Evolutionary conservation across 2,888 invertebrate species (phyloP).

Genomic region (Bembecia ichneumoniformis): DNA sequence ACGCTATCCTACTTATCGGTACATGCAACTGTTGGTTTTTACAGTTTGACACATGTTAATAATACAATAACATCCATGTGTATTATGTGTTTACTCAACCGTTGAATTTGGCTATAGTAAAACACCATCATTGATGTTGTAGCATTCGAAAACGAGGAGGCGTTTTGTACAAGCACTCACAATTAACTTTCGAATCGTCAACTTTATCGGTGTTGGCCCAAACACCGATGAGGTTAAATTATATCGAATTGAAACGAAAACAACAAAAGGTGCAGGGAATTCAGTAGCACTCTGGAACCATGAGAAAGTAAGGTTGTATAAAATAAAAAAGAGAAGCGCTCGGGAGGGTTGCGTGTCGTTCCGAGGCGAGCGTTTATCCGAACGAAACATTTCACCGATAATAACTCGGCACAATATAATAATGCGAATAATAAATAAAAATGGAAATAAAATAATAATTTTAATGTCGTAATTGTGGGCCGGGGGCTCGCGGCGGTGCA

Average conservation of each 20-base stretch:
- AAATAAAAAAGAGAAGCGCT: slow-evolving; percentile 27
- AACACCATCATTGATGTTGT: slow-evolving; percentile 24
- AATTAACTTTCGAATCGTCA: not conserved
- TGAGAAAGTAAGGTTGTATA: slow-evolving; percentile 51
- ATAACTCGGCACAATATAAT: slow-evolving; percentile 73
- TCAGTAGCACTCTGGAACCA: slow-evolving; percentile 60
- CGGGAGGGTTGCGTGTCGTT: slow-evolving; percentile 57
- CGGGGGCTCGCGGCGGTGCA: slow-evolving; percentile 44
- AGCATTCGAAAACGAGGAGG: slow-evolving; percentile 21
- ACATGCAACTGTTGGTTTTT: slow-evolving; percentile 45
- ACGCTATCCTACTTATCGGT: slow-evolving; percentile 59
- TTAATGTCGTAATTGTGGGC: slow-evolving; percentile 70
- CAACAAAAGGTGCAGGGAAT: slow-evolving; percentile 33
- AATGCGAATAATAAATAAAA: slow-evolving; percentile 73
- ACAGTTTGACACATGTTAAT: slow-evolving; percentile 45
- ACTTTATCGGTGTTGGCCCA: slow-evolving; percentile 11
- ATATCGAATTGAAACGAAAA: too few species aligned
- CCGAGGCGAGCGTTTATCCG: slow-evolving; percentile 60
- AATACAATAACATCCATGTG: slow-evolving; percentile 35
- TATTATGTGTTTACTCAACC: slow-evolving; percentile 23
- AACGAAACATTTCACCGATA: slow-evolving; percentile 73
- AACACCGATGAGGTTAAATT: not conserved
- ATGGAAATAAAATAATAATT: slow-evolving; percentile 72
- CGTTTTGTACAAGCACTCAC: too few species aligned
- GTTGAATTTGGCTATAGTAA: slow-evolving; percentile 18